Base-by-base conservation (phyloP, 2,888 invertebrate genomes). In the Drosophila suboccidentalis region DNA sequence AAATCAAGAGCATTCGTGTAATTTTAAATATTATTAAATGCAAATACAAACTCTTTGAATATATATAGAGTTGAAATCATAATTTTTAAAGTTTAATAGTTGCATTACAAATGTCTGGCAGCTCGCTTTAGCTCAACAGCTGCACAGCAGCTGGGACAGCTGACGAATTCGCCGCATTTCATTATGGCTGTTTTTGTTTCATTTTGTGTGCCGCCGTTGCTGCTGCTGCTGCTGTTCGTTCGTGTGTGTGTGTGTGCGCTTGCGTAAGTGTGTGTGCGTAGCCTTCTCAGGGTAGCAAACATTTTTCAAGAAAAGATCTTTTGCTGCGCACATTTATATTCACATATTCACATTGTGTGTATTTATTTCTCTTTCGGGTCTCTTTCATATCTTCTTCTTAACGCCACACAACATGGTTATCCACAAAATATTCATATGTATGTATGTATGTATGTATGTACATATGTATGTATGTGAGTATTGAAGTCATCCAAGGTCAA, bases 261-360 rank as follows among this genome's bases (percentile, higher is more conserved):
- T 62, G 58, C 61, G 66, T 64, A 38, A 49, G 68, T 72, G 59
- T 57, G 65, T 61, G 57, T 44, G 67, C 15, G 32, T 60, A 11
- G 43, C 4, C 10, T n/a, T 73, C 59, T 53, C 34, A 57, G 57
- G 68, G 63, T 60, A 55, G 43, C 22, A 53, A 66, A 53, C 22
- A 47, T 41, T 2, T 17, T 41, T 49, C 34, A 29, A 59, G 29
- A 26, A 13, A 41, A 58, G 64, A 77, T 74, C 78, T 60, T 34
- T 39, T 61, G 41, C 26, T 22, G 43, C 49, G 41, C 4, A 29
- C 15, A 44, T 54, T 8, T 15, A n/a, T 17, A 38, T 17, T 50
- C 11, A 32, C 19, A 11, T 19, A 22, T 22, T 22, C 22, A 32
- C 17, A 26, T 49, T 6, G 5, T 3, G 4, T 3, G 3, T 3